Conservation (phyloP, 2,888 invertebrate species). For the Luperina testacea region DNA sequence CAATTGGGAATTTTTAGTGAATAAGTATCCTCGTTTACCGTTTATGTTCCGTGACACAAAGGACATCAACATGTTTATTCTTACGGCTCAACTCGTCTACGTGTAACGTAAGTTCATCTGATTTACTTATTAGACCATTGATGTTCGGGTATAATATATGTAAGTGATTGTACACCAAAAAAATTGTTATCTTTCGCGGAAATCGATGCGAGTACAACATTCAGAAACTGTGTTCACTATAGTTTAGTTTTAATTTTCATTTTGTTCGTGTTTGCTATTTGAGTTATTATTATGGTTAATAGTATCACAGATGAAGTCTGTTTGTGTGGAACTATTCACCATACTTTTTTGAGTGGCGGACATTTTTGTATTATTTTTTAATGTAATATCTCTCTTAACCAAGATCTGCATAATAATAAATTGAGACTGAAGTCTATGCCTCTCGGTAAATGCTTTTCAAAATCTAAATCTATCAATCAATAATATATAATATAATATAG, state of each 20-base stretch:
- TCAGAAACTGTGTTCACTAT: not conserved
- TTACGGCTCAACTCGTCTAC: not conserved
- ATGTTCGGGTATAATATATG: not conserved
- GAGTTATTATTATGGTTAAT: too few relatives aligned
- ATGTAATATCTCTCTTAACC: slow-evolving; percentile 14
- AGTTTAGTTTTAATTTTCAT: not conserved
- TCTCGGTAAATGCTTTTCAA: not conserved
- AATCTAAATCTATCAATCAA: slow-evolving; percentile 14
- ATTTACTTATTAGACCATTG: not conserved
- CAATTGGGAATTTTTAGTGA: too few relatives aligned
- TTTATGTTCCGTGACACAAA: too few relatives aligned
- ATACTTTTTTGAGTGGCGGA: too few relatives aligned
- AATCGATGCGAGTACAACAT: not conserved
- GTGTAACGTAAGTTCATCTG: not conserved
- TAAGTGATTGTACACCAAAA: not conserved
- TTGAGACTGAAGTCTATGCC: slow-evolving; percentile 3
- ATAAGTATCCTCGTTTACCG: too few relatives aligned
- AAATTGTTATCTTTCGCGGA: not conserved
- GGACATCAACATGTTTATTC: too few relatives aligned
- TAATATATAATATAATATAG: too few relatives aligned
- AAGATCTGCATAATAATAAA: slow-evolving; percentile 13
- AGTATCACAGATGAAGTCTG: too few relatives aligned
- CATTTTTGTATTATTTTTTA: too few relatives aligned
- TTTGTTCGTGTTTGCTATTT: not conserved
- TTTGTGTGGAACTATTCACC: too few relatives aligned